phyloP scores from a whole-genome alignment of 2,797 vertebrate genomes.

The Smutsia temminckii region DNA sequence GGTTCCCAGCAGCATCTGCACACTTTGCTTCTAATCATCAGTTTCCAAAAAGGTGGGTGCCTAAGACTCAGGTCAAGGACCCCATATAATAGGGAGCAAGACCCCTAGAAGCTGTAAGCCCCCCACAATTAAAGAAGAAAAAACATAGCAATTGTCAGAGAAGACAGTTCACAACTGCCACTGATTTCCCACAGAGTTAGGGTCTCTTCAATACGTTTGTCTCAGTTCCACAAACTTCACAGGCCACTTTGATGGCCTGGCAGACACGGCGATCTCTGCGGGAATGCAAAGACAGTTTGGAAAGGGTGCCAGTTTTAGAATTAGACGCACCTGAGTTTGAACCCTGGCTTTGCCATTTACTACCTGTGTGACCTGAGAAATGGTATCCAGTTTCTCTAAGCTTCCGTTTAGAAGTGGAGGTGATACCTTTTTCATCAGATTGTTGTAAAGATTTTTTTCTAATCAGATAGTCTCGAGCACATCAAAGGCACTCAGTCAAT shows the following conservation, averaged over 20 bases:
- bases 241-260: not conserved
- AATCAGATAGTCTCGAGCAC: not conserved
- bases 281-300: too few relatives aligned
- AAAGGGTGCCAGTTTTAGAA: not conserved
- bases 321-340: not conserved
- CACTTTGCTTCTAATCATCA: not conserved
- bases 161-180: not conserved
- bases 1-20: not conserved
- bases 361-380: not conserved
- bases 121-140: not conserved
- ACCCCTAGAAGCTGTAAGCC: not conserved
- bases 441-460: not conserved
- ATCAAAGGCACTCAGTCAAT: not conserved
- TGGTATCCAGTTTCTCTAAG: not conserved
- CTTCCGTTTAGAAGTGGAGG: not conserved
- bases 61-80: fast-evolving
- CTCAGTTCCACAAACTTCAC: not conserved
- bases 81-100: fast-evolving
- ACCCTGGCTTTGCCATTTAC: not conserved
- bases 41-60: not conserved
- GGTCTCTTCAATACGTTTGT: not conserved
- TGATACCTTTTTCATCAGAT: not conserved
- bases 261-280: fast-evolving
- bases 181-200: not conserved
- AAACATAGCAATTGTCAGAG: not conserved